Conservation (phyloP, 2,888 invertebrate species). For the Phragmatobia fuliginosa region DNA sequence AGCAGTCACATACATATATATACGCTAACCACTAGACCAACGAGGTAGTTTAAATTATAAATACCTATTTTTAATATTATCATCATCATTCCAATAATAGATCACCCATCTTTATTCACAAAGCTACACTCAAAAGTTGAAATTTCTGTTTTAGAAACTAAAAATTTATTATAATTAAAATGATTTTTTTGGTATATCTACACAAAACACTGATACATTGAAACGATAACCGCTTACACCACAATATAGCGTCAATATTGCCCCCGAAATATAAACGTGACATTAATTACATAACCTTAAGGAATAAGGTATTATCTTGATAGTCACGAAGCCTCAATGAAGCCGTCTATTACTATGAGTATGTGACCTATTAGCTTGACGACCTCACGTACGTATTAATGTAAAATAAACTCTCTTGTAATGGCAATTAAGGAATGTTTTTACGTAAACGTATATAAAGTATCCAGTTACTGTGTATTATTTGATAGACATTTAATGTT, state of each 20-base stretch:
- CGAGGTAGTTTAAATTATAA: too few species aligned
- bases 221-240: not conserved
- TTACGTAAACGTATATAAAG: not conserved
- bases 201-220: not conserved
- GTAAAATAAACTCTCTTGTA: not conserved
- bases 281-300: not conserved
- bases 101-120: too few species aligned
- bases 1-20: too few species aligned
- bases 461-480: not conserved
- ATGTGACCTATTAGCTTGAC: not conserved
- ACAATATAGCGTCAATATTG: not conserved
- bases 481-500: not conserved
- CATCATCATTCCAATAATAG: too few species aligned
- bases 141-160: too few species aligned
- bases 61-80: too few species aligned
- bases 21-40: too few species aligned
- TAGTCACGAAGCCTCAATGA: not conserved
- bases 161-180: too few species aligned
- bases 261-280: not conserved
- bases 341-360: not conserved
- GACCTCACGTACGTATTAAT: not conserved
- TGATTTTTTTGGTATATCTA: too few species aligned
- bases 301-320: not conserved
- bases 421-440: not conserved
- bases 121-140: too few species aligned